A percentile compares a stretch with the other conserved stretches of the same genome.
These are phyloP conservation scores for rat (Rattus norvegicus) DNA, from an alignment of 2,113 vertebrate species.

Conservation along the genomic window GRCr8 NC_086020.1:185282001-185282500, in stretches of 20 bases:
- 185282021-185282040: too few species aligned
- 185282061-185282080: too few species aligned
- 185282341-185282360: background rate
- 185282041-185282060: too few species aligned
- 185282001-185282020: too few species aligned
- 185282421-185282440: background rate
- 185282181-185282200: background rate
- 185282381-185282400: background rate
- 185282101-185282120: too few species aligned
- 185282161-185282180: background rate
- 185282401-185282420: background rate
- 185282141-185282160: background rate
- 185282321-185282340: background rate
- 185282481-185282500: background rate
- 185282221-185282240: background rate
- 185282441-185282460: background rate
- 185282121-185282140: too few species aligned
- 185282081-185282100: too few species aligned
- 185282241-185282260: background rate
- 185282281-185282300: background rate
- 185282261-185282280: background rate
- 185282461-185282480: background rate
- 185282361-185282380: background rate
- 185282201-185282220: background rate
- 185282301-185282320: background rate